phyloP scores from a whole-genome alignment of 1,140 invertebrate genomes.

The Thrips palmi region DNA sequence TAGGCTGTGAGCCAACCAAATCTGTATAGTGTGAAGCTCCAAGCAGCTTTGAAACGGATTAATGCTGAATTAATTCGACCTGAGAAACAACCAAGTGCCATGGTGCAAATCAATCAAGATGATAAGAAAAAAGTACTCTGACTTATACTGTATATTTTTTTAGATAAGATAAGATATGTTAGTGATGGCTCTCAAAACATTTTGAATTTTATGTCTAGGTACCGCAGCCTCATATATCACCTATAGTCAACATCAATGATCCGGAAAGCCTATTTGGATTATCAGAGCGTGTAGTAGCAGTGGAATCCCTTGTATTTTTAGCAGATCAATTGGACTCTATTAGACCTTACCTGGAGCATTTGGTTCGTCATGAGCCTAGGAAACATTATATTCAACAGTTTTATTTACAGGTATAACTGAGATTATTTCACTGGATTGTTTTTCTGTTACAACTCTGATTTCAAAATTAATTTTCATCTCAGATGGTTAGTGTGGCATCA shows the following conservation, averaged over 20 bases:
- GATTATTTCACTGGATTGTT: neutral
- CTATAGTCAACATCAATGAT: constrained; percentile 48
- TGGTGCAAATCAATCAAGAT: constrained; percentile 9
- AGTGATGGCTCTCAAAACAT: neutral
- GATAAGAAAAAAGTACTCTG: constrained; percentile 5
- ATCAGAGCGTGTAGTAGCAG: constrained; percentile 68
- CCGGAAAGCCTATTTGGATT: constrained; percentile 61
- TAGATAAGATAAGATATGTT: constrained; percentile 1
- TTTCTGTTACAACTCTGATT: neutral
- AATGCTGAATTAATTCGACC: no score
- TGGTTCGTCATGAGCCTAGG: constrained; percentile 37
- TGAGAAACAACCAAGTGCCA: constrained; percentile 11
- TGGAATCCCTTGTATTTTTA: constrained; percentile 82
- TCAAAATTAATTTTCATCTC: constrained; percentile 16
- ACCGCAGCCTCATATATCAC: constrained; percentile 41
- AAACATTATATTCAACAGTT: constrained; percentile 55
- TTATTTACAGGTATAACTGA: constrained; percentile 31
- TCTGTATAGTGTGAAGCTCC: constrained; percentile 46
- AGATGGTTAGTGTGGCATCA: constrained; percentile 45
- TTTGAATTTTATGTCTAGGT: constrained; percentile 23
- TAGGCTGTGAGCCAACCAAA: constrained; percentile 28
- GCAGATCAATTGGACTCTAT: constrained; percentile 70
- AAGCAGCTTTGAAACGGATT: constrained; percentile 54
- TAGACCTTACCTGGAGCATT: constrained; percentile 59
- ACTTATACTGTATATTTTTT: neutral